These are phyloP conservation scores for Lasioglossum vierecki DNA, from an alignment of 2,888 invertebrate genomes.

Conservation along the genomic window DNA sequence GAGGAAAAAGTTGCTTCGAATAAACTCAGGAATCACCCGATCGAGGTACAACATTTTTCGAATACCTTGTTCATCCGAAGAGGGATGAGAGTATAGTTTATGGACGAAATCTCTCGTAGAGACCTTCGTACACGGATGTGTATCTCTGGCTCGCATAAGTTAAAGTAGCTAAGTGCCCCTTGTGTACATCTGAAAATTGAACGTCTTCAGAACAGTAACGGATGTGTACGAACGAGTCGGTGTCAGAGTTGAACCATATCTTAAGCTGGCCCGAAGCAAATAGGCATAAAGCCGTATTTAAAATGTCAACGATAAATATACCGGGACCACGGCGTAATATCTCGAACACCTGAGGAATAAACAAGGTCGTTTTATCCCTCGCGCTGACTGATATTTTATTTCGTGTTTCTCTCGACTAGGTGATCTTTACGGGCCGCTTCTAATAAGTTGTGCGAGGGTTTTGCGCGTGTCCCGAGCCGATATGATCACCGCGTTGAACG, in stretches of 20 bases:
- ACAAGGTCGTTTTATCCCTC: not conserved
- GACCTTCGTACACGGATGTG: constrained; percentile 13
- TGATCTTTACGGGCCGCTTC: not conserved
- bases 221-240: constrained; percentile 4
- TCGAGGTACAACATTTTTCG: not conserved
- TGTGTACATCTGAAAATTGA: constrained; percentile 11
- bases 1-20: not conserved
- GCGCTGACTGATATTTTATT: not conserved
- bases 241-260: constrained; percentile 30
- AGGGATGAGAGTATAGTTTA: not conserved
- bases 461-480: not conserved
- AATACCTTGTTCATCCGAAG: not conserved
- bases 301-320: constrained; percentile 18
- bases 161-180: constrained; percentile 24
- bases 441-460: not conserved
- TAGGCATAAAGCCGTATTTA: constrained; percentile 21
- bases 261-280: constrained; percentile 18
- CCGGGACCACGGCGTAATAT: not conserved
- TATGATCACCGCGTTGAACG: not conserved
- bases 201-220: constrained; percentile 20
- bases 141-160: constrained; percentile 24
- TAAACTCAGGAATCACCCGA: not conserved
- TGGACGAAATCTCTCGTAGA: not conserved
- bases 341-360: not conserved
- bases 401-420: not conserved